Base-by-base conservation (phyloP, 2,888 invertebrate genomes). In the Brachyptera putata region DNA sequence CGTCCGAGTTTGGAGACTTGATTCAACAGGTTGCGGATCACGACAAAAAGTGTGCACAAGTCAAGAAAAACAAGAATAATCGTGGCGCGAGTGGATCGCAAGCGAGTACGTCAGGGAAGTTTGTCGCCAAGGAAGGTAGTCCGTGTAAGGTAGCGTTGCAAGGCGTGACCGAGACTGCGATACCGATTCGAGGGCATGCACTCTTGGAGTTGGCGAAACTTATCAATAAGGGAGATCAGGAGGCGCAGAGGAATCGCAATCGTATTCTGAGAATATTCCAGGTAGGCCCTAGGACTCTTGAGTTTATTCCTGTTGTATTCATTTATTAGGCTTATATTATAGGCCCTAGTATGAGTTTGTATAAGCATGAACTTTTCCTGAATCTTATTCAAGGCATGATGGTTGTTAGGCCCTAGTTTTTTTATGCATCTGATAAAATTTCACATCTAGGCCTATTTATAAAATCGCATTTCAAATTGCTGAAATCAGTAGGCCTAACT, bases 141-240 rank as follows among this genome's bases (percentile, higher is more conserved):
- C 74, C 78, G 43, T 84, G 82, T 68, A 80, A 82, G 61, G 78
- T 80, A 67, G 89, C 88, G 0, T 70, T 91, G 58, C 73, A 79
- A 56, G 84, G 90, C 72, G 76, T 86, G 18, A 82, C 81, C 69
- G 87, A 90, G 76, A 79, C 84, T 24, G 71, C 89, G 60, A 72
- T 93, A 49, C 92, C 92, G n/a, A 83, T 88, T 0, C 80, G 86
- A 71, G 92, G 88, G 11, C 92, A 93, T 75, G 93, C 87, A 5
- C 76, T 93, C 36, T 83, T 91, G 66, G 76, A 81, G 53, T 73
- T 94, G 14, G 83, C 83, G 14, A 86, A 84, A 75, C 76, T 93
- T n/a, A 78, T 93, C 55, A 81, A 86, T 68, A 74, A 74, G 16
- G 80, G 78, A 65, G 86, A 92, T 74, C 67, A 76, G 24, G 83